Conservation (phyloP, 2,113 vertebrate genomes). For the Gila orcuttii region DNA sequence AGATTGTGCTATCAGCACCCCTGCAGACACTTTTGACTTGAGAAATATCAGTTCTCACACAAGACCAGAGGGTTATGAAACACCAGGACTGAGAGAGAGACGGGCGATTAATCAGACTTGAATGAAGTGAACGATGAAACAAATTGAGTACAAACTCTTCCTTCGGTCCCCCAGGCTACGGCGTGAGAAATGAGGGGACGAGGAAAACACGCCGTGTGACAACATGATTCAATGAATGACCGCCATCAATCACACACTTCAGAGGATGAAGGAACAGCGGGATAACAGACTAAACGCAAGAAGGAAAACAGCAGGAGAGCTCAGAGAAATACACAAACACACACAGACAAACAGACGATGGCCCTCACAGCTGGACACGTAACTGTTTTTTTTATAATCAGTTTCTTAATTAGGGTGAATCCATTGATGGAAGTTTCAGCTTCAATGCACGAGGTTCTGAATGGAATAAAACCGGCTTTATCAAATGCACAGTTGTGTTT, state of each 20-base stretch:
- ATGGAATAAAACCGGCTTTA: background rate
- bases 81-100: background rate
- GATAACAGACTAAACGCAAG: background rate
- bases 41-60: background rate
- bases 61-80: background rate
- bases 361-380: background rate
- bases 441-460: background rate
- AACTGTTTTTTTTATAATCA: background rate
- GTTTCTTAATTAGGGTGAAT: background rate
- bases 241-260: conserved; percentile 27
- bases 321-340: background rate
- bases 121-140: conserved; percentile 28
- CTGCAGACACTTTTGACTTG: conserved; percentile 14
- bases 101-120: conserved; percentile 13
- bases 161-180: background rate
- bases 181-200: conserved; percentile 1
- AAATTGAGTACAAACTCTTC: conserved; percentile 6
- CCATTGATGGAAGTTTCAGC: background rate
- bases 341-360: background rate
- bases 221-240: conserved; percentile 16
- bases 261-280: background rate
- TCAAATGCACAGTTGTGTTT: background rate
- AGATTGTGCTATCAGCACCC: conserved; percentile 5
- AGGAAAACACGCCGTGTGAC: background rate
- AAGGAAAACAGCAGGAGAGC: conserved; percentile 19